A percentile compares a stretch with the other conserved stretches of the same genome.
These are phyloP conservation scores for Bilobella aurantiaca DNA, from an alignment of 1,140 invertebrate species.

Conservation along the genomic window DNA sequence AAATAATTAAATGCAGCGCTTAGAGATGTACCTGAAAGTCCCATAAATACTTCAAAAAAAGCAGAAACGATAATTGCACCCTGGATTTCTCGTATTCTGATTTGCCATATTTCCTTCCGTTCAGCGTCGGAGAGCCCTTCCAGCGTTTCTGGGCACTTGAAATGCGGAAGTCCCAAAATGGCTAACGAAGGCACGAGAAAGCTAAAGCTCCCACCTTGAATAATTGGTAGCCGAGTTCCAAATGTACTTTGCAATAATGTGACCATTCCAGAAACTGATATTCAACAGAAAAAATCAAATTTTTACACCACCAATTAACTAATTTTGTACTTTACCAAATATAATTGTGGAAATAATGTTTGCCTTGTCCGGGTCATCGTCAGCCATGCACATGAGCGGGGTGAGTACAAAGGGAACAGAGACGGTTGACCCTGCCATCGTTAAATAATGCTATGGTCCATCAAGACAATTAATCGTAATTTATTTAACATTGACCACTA, in stretches of 20 bases:
- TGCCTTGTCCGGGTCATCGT: slow-evolving; percentile 39
- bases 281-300: slow-evolving; percentile 39
- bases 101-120: slow-evolving; percentile 43
- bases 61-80: slow-evolving; percentile 46
- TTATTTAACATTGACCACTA: neutral
- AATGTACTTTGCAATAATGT: slow-evolving; percentile 32
- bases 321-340: slow-evolving; percentile 36
- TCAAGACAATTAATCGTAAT: neutral
- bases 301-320: neutral
- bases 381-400: slow-evolving; percentile 43
- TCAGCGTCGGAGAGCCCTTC: slow-evolving; percentile 30
- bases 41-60: slow-evolving; percentile 44
- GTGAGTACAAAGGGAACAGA: slow-evolving; percentile 68
- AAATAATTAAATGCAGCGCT: too few species aligned
- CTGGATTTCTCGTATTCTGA: slow-evolving; percentile 44
- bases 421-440: slow-evolving; percentile 77
- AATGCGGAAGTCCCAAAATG: slow-evolving; percentile 42
- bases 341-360: slow-evolving; percentile 45
- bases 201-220: slow-evolving; percentile 42
- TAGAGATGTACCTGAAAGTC: slow-evolving; percentile 43
- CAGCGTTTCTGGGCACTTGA: slow-evolving; percentile 40
- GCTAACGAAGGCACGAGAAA: slow-evolving; percentile 46
- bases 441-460: slow-evolving; percentile 63
- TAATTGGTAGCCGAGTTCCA: slow-evolving; percentile 30
- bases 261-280: slow-evolving; percentile 43